These are phyloP conservation scores for Halocynthia roretzi DNA, from an alignment of 23 tunicate genomes.

Conservation along the genomic window DNA sequence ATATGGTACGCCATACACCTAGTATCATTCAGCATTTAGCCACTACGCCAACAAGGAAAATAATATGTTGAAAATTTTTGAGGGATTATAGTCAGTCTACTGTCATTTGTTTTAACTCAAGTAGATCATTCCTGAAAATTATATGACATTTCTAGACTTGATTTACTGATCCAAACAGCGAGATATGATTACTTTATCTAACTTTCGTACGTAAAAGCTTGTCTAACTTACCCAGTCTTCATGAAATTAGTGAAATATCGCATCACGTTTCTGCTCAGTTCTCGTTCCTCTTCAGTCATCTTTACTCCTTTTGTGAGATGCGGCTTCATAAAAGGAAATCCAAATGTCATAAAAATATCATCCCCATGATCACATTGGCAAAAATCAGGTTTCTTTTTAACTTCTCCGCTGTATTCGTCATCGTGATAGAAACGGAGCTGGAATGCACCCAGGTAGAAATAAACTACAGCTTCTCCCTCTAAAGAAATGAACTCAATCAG, in stretches of 20 bases:
- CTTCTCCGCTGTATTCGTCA: not conserved
- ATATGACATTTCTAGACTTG: no score
- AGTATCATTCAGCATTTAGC: no score
- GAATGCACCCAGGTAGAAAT: not conserved
- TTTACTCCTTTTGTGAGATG: slow-evolving; percentile 1
- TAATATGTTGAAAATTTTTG: no score
- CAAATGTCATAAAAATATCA: slow-evolving; percentile 20
- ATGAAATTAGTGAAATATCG: slow-evolving; percentile 49
- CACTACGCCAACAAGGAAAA: no score
- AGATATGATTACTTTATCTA: no score
- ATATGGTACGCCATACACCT: no score
- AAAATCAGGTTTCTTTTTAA: slow-evolving; percentile 13
- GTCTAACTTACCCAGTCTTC: slow-evolving; percentile 34
- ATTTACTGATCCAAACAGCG: no score
- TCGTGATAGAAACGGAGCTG: slow-evolving; percentile 5
- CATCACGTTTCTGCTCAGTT: slow-evolving; percentile 34
- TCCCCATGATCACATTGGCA: slow-evolving; percentile 15
- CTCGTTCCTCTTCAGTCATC: slow-evolving; percentile 40
- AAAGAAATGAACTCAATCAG: no score
- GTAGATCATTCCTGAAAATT: no score
- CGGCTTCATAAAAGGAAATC: slow-evolving; percentile 13
- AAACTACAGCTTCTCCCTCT: not conserved
- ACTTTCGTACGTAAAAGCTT: no score
- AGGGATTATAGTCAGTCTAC: no score
- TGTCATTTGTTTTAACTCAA: no score